Evolutionary conservation across 2,888 invertebrate species (phyloP).

Genomic region (Tetranychus piercei): DNA sequence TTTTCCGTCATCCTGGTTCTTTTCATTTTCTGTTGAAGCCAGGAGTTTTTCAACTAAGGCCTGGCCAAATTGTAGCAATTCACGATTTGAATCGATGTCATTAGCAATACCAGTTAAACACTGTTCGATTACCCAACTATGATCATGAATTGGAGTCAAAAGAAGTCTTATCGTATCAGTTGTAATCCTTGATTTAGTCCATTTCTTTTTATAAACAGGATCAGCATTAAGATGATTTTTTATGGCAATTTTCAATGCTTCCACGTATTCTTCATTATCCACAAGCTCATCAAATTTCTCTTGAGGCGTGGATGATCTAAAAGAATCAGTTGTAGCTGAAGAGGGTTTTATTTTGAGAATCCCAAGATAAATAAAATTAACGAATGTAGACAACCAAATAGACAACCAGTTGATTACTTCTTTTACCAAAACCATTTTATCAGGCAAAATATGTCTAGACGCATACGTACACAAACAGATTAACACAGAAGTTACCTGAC

Average conservation of each 20-base stretch:
- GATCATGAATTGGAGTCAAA: conserved; percentile 54
- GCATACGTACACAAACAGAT: too few species aligned
- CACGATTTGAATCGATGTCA: conserved; percentile 49
- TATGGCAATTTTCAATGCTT: conserved; percentile 50
- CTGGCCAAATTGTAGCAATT: conserved; percentile 53
- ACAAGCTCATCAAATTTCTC: conserved; percentile 34
- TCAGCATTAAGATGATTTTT: conserved; percentile 53
- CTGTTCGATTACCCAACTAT: conserved; percentile 60
- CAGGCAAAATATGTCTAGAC: too few species aligned
- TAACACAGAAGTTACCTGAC: too few species aligned
- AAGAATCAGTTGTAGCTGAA: not conserved
- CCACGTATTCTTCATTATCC: conserved; percentile 49
- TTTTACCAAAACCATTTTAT: too few species aligned
- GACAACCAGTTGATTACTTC: too few species aligned
- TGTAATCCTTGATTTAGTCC: conserved; percentile 52
- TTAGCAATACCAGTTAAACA: conserved; percentile 55
- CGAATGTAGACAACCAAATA: not conserved
- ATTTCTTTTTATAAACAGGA: conserved; percentile 58
- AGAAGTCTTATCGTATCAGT: conserved; percentile 53
- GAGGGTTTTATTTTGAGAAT: not conserved
- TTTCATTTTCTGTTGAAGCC: not conserved
- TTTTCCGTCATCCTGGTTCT: not conserved
- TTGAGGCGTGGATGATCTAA: conserved; percentile 9
- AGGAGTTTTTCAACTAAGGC: conserved; percentile 39
- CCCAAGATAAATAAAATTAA: not conserved